A percentile compares a stretch with the other conserved stretches of the same genome.
Evolutionary conservation across 53 echinoderm and acorn worm genomes (phyloP).

Genomic region (Stichopus horrens): DNA sequence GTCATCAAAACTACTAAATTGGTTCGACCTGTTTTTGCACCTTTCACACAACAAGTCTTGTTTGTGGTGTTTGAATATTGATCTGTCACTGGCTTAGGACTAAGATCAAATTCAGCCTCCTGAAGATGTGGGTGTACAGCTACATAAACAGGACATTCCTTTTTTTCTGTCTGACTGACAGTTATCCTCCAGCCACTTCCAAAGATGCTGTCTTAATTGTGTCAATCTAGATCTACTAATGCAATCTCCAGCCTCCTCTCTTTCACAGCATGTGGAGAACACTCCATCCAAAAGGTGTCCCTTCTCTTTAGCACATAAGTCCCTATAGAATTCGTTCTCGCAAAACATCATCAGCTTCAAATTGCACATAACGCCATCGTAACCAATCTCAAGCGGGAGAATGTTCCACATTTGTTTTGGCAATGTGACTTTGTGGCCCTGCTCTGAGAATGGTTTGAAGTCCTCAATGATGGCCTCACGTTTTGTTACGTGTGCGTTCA

Average conservation of each 20-base stretch:
- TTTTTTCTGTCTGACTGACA: slow-evolving; percentile 2
- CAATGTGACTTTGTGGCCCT: no score
- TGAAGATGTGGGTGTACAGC: background rate
- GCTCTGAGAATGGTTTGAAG: no score
- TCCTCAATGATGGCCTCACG: no score
- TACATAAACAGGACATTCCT: slow-evolving; percentile 8
- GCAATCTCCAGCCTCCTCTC: background rate
- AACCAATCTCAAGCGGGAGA: no score
- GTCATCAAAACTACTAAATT: no score
- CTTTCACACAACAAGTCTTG: no score
- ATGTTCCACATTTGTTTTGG: no score
- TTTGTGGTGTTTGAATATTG: background rate
- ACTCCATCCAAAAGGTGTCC: background rate
- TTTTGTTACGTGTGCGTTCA: no score
- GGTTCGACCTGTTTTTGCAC: background rate
- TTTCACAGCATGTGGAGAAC: background rate
- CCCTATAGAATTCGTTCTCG: background rate
- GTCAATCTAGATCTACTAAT: background rate
- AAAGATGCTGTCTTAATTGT: background rate
- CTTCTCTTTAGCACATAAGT: background rate
- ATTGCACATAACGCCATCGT: no score
- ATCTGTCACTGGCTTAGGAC: background rate
- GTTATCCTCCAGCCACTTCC: background rate
- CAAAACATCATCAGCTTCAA: no score
- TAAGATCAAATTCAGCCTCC: background rate